Evolutionary conservation across 2,797 vertebrate genomes (phyloP).

Genomic region (Pangasius krempfi): DNA sequence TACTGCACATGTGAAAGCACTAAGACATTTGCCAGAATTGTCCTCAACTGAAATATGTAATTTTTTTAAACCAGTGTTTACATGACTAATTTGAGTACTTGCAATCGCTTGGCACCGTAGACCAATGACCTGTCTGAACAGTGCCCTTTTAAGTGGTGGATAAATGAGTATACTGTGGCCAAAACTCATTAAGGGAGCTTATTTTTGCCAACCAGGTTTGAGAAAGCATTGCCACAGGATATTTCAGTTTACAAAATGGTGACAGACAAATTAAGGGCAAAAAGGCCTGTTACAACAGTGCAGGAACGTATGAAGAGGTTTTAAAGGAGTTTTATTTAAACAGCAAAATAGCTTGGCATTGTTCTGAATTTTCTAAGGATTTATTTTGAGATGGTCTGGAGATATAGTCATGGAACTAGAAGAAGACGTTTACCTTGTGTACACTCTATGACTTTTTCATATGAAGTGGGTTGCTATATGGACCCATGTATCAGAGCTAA

Average conservation of each 20-base stretch:
- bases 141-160: not conserved
- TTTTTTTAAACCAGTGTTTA: conserved; percentile 20
- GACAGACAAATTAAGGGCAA: conserved; percentile 48
- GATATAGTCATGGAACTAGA: not conserved
- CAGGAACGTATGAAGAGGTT: not conserved
- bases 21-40: conserved; percentile 3
- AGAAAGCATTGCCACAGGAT: conserved; percentile 35
- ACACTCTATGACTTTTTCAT: not conserved
- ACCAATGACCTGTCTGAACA: conserved; percentile 1
- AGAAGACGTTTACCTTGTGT: not conserved
- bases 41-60: not conserved
- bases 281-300: conserved; percentile 30
- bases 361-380: not conserved
- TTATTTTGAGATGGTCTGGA: not conserved
- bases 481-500: not conserved
- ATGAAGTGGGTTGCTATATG: not conserved
- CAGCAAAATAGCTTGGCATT: not conserved
- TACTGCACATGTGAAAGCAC: not conserved
- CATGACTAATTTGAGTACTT: not conserved
- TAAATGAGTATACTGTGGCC: not conserved
- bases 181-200: not conserved
- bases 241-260: conserved; percentile 43
- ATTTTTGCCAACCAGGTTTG: conserved; percentile 33
- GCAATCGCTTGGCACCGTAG: not conserved
- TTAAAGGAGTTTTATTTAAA: conserved; percentile 1